phyloP scores from a whole-genome alignment of 1,140 invertebrate species.

The Eciton burchellii region DNA sequence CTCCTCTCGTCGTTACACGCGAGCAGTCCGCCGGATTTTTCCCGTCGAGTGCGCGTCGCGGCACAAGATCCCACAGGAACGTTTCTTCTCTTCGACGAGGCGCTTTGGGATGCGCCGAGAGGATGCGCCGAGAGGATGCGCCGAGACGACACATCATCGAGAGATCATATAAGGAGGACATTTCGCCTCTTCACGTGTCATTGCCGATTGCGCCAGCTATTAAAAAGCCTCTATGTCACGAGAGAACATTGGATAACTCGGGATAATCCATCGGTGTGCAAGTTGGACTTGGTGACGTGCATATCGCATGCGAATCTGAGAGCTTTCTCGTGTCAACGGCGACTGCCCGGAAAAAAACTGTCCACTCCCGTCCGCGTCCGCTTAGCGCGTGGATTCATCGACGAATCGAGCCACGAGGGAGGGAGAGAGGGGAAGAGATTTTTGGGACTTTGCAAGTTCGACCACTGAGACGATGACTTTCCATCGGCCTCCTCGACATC shows the following conservation, averaged over 20 bases:
- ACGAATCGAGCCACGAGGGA: background rate
- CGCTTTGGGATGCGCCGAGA: background rate
- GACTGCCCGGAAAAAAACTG: conserved; percentile 33
- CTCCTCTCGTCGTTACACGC: conserved; percentile 5
- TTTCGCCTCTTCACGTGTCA: background rate
- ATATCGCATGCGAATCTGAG: conserved; percentile 39
- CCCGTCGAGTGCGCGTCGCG: background rate
- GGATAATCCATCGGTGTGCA: conserved; percentile 39
- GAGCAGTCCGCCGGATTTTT: conserved; percentile 19
- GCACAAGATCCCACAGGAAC: background rate
- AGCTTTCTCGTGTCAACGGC: conserved; percentile 54
- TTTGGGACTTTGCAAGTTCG: background rate
- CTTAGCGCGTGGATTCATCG: background rate
- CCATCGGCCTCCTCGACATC: too few relatives aligned
- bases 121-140: background rate
- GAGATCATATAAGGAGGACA: background rate
- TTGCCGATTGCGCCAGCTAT: conserved; percentile 19
- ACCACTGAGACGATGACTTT: background rate
- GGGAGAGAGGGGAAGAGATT: too few relatives aligned
- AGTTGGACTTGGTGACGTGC: conserved; percentile 28
- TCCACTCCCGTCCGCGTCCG: conserved; percentile 24
- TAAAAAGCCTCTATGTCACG: background rate
- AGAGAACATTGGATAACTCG: conserved; percentile 27
- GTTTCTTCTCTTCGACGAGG: background rate
- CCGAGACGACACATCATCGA: background rate